Percentiles rank a stretch among this genome's conserved stretches.
Evolutionary conservation across 2,888 invertebrate species (phyloP).

Genomic region (Parnassius glacialis): DNA sequence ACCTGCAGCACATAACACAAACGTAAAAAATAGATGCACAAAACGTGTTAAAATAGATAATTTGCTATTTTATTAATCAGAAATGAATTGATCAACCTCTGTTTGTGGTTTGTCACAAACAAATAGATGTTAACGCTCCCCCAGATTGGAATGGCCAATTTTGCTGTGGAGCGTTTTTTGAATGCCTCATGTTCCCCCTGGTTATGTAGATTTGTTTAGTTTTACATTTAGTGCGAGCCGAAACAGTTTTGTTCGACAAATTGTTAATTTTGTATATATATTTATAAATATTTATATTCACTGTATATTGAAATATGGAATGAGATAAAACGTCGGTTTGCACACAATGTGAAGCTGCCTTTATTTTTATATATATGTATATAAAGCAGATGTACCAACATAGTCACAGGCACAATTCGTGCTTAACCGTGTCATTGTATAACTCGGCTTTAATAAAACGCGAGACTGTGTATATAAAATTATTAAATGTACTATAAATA

Average conservation of each 20-base stretch:
- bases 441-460: constrained; percentile 70
- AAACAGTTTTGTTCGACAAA: too few species aligned
- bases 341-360: background rate
- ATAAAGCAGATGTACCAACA: constrained; percentile 18
- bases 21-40: constrained; percentile 1
- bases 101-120: constrained; percentile 1
- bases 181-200: constrained; percentile 32
- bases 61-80: background rate
- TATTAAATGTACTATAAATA: constrained; percentile 59
- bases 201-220: background rate
- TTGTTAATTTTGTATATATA: too few species aligned
- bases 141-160: constrained; percentile 62
- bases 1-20: too few species aligned
- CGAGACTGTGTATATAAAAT: constrained; percentile 74
- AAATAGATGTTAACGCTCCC: constrained; percentile 40
- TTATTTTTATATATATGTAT: background rate
- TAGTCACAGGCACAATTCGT: constrained; percentile 24
- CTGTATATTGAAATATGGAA: background rate
- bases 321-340: background rate
- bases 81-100: constrained; percentile 3
- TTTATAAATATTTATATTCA: background rate
- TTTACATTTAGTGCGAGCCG: background rate
- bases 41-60: constrained; percentile 7
- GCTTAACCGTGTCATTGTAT: constrained; percentile 50
- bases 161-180: constrained; percentile 48